These are phyloP conservation scores for Syndactyla subalaris DNA, from an alignment of 2,797 vertebrate genomes.

Conservation along the genomic window DNA sequence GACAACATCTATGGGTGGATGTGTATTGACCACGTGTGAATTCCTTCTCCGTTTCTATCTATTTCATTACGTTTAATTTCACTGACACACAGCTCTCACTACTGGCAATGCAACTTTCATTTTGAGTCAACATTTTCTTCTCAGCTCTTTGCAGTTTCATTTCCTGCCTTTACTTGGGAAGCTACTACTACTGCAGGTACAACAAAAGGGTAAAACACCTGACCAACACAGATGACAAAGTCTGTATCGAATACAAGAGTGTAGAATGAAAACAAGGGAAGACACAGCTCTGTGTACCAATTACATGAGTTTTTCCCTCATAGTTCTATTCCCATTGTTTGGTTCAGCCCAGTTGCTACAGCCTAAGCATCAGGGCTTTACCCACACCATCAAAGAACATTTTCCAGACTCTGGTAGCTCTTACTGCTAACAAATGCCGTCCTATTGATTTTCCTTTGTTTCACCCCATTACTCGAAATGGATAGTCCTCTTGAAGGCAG, in stretches of 20 bases:
- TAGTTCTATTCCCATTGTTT: neutral
- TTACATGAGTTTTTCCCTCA: neutral
- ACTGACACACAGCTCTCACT: neutral
- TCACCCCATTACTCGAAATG: neutral
- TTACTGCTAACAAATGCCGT: neutral
- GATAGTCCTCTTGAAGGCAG: neutral
- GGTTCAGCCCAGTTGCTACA: neutral
- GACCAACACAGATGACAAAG: neutral
- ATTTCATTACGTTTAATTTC: neutral
- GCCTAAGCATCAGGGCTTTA: neutral
- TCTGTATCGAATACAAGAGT: neutral
- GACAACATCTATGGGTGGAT: neutral
- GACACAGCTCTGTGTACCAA: neutral
- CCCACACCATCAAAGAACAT: neutral
- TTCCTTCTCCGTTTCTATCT: neutral
- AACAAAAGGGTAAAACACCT: neutral
- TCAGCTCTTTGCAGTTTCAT: neutral
- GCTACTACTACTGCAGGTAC: neutral
- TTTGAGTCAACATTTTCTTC: neutral
- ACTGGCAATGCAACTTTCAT: neutral
- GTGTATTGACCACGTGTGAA: neutral
- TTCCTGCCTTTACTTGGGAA: neutral
- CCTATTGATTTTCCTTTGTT: neutral
- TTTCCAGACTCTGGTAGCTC: neutral
- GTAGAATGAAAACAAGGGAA: neutral